Evolutionary conservation across 2,888 invertebrate genomes (phyloP).

Genomic region (Homarus gammarus): DNA sequence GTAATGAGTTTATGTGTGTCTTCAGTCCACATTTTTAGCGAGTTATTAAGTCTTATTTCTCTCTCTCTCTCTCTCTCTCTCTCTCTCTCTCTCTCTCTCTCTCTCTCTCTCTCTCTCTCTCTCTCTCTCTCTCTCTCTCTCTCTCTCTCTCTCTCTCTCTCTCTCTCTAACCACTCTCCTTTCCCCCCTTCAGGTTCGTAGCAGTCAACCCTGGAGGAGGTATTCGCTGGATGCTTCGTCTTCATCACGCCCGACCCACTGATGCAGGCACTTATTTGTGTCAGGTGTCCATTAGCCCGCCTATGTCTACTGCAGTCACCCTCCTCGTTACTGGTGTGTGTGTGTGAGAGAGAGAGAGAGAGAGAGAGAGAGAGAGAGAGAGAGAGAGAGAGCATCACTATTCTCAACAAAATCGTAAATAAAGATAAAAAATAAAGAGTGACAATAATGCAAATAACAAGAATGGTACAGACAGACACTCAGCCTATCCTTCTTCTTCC

Average conservation of each 20-base stretch:
- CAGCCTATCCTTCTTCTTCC: background rate
- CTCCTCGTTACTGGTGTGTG: constrained; percentile 68
- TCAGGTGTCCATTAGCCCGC: constrained; percentile 70
- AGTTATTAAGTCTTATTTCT: too few relatives aligned
- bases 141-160: background rate
- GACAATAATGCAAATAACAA: background rate
- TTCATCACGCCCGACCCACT: constrained; percentile 52
- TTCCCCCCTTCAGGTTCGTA: constrained; percentile 57
- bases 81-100: background rate
- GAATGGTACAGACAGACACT: background rate
- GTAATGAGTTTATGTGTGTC: too few relatives aligned
- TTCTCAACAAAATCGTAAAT: too few relatives aligned
- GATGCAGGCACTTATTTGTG: constrained; percentile 68
- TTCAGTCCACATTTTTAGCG: too few relatives aligned
- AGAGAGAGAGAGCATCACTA: constrained; percentile 9
- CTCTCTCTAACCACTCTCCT: background rate
- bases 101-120: background rate
- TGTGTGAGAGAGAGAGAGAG: background rate
- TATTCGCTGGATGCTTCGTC: constrained; percentile 60
- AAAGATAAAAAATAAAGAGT: background rate
- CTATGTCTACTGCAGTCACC: constrained; percentile 68
- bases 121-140: background rate
- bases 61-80: too few relatives aligned
- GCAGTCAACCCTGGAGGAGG: constrained; percentile 65
- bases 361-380: constrained; percentile 18